Conservation (phyloP, 2,113 vertebrate species). For the Chaetorhynchus papuensis region DNA sequence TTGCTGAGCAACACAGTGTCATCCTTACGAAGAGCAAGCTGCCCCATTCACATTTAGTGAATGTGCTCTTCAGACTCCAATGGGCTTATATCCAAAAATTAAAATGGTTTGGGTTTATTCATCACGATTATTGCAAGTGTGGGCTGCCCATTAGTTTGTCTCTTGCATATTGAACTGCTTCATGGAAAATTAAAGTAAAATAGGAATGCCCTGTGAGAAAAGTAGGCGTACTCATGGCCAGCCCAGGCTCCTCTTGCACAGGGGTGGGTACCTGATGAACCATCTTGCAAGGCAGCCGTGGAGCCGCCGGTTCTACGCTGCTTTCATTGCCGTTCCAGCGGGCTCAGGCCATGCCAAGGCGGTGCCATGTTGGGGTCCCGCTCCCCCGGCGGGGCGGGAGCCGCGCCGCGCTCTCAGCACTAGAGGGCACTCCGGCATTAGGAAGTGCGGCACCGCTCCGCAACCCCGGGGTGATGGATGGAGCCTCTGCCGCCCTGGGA, state of each 20-base stretch:
- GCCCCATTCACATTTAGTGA: background rate
- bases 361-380: background rate
- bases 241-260: background rate
- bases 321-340: fast-evolving
- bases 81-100: background rate
- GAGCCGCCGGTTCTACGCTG: fast-evolving
- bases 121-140: fast-evolving
- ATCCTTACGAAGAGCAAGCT: background rate
- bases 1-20: background rate
- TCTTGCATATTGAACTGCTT: background rate
- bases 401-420: background rate
- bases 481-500: background rate
- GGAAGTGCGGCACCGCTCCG: fast-evolving
- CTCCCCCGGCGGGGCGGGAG: background rate
- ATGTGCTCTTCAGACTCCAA: background rate
- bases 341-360: background rate
- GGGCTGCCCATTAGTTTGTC: background rate
- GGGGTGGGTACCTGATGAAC: fast-evolving
- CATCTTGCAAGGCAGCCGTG: fast-evolving
- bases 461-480: fast-evolving
- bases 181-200: background rate
- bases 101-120: background rate
- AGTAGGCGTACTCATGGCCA: background rate
- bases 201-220: fast-evolving
- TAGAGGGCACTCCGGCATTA: slow-evolving; percentile 38